phyloP scores from a whole-genome alignment of 2,113 vertebrate genomes.

The Microtus richardsoni region DNA sequence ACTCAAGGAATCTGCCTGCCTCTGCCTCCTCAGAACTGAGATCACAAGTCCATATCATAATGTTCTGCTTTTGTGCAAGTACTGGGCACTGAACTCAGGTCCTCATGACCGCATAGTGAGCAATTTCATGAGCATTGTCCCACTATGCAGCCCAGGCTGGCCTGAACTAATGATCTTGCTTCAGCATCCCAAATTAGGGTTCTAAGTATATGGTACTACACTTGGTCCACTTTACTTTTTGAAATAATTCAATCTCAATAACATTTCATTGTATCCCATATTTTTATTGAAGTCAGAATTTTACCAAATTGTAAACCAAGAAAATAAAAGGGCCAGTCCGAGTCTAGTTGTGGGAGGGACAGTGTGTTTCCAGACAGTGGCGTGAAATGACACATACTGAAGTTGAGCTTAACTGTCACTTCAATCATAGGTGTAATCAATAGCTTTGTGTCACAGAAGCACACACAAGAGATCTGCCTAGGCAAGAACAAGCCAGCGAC shows the following conservation, averaged over 20 bases:
- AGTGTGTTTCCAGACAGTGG: neutral
- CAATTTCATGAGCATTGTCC: neutral
- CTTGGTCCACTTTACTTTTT: neutral
- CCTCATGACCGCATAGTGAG: neutral
- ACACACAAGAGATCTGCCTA: neutral
- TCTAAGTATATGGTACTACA: neutral
- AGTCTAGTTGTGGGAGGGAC: neutral
- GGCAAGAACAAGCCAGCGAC: neutral
- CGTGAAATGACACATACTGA: neutral
- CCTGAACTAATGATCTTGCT: neutral
- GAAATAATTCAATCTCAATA: neutral
- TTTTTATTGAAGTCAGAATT: constrained; percentile 4
- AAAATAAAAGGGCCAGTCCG: neutral
- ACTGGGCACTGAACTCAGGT: neutral
- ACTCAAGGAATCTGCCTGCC: neutral
- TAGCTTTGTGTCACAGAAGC: neutral
- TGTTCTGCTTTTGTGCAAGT: neutral
- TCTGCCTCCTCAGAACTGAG: neutral
- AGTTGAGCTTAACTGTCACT: neutral
- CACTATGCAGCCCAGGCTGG: neutral
- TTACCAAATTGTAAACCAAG: neutral
- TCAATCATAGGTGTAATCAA: neutral
- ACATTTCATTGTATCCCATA: neutral
- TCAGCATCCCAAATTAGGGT: neutral
- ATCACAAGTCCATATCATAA: neutral